These are phyloP conservation scores for Calcarius lapponicus DNA, from an alignment of 2,797 vertebrate species.

Conservation along the genomic window DNA sequence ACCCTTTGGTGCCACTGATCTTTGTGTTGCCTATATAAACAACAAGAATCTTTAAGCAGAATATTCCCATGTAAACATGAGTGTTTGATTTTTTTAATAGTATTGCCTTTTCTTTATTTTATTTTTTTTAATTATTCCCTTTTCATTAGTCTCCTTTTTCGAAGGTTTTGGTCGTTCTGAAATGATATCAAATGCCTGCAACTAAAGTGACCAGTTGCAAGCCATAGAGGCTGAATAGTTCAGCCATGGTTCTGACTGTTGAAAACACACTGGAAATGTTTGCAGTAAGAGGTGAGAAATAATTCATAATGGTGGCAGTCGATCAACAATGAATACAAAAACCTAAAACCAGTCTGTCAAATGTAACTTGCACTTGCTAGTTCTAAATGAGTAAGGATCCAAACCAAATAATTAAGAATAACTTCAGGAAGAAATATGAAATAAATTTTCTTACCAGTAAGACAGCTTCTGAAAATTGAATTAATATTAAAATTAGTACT, in stretches of 20 bases:
- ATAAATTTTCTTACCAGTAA: not conserved
- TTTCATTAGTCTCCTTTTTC: not conserved
- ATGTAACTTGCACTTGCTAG: not conserved
- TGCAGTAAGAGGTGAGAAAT: not conserved
- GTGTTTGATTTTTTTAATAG: not conserved
- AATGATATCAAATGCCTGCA: not conserved
- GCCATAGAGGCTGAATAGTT: not conserved
- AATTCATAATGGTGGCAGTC: not conserved
- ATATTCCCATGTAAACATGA: not conserved
- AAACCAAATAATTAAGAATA: not conserved
- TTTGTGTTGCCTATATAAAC: not conserved
- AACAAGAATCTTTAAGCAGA: not conserved
- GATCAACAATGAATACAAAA: not conserved
- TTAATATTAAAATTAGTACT: not conserved
- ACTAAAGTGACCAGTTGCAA: not conserved
- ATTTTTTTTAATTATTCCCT: not conserved
- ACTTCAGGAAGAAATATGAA: not conserved
- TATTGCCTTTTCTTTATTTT: not conserved
- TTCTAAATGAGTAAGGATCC: not conserved
- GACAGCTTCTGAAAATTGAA: not conserved
- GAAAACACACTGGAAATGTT: not conserved
- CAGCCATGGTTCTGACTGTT: not conserved
- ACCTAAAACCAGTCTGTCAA: not conserved
- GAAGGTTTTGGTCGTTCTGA: not conserved
- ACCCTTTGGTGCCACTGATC: not conserved